A percentile compares a stretch with the other conserved stretches of the same genome.
Conservation (phyloP, 2,113 vertebrate genomes). For the Crypturellus undulatus region DNA sequence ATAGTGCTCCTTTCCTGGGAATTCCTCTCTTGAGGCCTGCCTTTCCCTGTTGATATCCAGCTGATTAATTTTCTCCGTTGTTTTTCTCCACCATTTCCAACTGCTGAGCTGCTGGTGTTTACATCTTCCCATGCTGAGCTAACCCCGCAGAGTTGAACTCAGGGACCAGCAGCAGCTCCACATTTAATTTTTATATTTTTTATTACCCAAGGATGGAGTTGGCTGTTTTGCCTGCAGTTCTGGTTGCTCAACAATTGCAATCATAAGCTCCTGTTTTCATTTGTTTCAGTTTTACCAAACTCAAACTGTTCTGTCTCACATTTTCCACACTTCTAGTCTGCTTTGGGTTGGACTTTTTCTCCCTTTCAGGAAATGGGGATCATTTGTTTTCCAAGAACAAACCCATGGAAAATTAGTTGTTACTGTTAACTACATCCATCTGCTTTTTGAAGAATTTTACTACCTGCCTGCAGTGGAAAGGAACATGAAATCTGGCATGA, state of each 20-base stretch:
- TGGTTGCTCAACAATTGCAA: not conserved
- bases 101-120: too few species aligned
- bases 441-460: slow-evolving; percentile 50
- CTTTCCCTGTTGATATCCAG: not conserved
- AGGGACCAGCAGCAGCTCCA: not conserved
- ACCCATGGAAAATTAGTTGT: slow-evolving; percentile 45
- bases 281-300: not conserved
- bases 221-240: not conserved
- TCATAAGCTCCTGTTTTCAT: slow-evolving; percentile 17
- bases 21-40: not conserved
- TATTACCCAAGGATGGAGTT: not conserved
- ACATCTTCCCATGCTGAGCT: not conserved
- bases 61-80: not conserved
- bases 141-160: not conserved
- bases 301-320: not conserved
- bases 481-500: slow-evolving; percentile 7
- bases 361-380: slow-evolving; percentile 26
- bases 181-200: not conserved
- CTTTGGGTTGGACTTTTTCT: not conserved
- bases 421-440: slow-evolving; percentile 39
- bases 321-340: slow-evolving; percentile 53
- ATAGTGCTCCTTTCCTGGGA: not conserved
- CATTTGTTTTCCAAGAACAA: slow-evolving; percentile 25
- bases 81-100: too few species aligned
- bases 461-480: slow-evolving; percentile 37